phyloP scores from a whole-genome alignment of 1,140 invertebrate genomes.

The Thaumetopoea pityocampa region DNA sequence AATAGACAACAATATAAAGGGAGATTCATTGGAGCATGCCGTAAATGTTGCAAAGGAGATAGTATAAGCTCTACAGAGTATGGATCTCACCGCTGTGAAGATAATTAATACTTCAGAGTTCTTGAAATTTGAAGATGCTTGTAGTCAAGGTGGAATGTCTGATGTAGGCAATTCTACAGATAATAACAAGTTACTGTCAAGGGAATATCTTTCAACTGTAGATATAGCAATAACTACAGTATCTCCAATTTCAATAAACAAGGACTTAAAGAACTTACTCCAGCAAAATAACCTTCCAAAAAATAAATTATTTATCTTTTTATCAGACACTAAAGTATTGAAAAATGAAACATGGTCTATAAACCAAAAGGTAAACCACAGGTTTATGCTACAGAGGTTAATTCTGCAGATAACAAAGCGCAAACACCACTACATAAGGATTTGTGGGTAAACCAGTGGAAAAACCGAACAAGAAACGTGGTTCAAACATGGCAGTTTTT shows the following conservation, averaged over 20 bases:
- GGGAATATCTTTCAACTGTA: conserved; percentile 52
- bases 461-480: too few relatives aligned
- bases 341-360: conserved; percentile 59
- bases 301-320: conserved; percentile 54
- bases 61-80: conserved; percentile 50
- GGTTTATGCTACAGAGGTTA: too few relatives aligned
- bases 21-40: conserved; percentile 55
- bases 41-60: conserved; percentile 56
- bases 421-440: too few relatives aligned
- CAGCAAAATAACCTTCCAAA: conserved; percentile 41
- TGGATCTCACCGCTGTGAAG: conserved; percentile 57
- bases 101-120: conserved; percentile 61
- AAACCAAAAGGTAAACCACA: too few relatives aligned
- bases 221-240: conserved; percentile 39
- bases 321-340: conserved; percentile 57
- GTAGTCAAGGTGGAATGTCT: conserved; percentile 50
- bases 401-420: too few relatives aligned
- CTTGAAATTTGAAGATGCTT: conserved; percentile 63
- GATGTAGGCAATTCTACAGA: conserved; percentile 64
- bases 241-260: conserved; percentile 39
- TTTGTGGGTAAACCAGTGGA: too few relatives aligned
- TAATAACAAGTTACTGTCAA: conserved; percentile 55
- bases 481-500: too few relatives aligned
- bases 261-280: conserved; percentile 47
- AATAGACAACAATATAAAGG: conserved; percentile 56